Evolutionary conservation across 2,888 invertebrate genomes (phyloP).

Genomic region (Scaptomyza polygonia): DNA sequence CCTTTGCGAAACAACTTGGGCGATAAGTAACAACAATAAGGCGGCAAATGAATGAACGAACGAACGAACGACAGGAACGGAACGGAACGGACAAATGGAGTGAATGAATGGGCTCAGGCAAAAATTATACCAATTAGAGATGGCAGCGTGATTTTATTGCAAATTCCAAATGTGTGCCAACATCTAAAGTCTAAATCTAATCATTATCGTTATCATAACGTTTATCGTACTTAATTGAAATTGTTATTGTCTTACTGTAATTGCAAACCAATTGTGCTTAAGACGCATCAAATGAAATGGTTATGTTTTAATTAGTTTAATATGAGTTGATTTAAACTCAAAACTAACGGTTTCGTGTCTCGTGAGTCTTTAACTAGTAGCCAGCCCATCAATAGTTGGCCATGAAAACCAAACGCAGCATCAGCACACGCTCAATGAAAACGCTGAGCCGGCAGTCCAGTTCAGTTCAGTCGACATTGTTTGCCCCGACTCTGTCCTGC

Average conservation of each 20-base stretch:
- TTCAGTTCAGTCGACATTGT: slow-evolving; percentile 15
- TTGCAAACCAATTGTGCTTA: background rate
- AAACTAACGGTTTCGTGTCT: background rate
- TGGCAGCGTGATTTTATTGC: slow-evolving; percentile 50
- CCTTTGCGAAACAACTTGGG: slow-evolving; percentile 77
- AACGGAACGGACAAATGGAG: too few species aligned
- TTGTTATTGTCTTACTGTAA: background rate
- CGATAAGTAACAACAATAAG: slow-evolving; percentile 77
- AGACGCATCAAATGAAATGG: background rate
- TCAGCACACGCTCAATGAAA: slow-evolving; percentile 62
- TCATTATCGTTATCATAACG: slow-evolving; percentile 16
- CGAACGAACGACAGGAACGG: slow-evolving; percentile 26
- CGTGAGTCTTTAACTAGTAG: slow-evolving; percentile 10
- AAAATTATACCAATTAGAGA: slow-evolving; percentile 55
- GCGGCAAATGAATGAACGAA: slow-evolving; percentile 60
- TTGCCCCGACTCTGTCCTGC: background rate
- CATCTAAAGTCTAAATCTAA: background rate
- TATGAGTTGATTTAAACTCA: background rate
- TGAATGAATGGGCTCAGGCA: slow-evolving; percentile 29
- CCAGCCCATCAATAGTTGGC: slow-evolving; percentile 27
- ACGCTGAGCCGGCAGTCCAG: slow-evolving; percentile 61
- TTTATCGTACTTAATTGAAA: slow-evolving; percentile 13
- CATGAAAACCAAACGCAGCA: slow-evolving; percentile 34
- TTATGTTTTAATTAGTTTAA: background rate
- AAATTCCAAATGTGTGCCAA: background rate